Percentiles rank a stretch among this genome's conserved stretches.
These are phyloP conservation scores for Natator depressus DNA, from an alignment of 2,113 vertebrate species.

Conservation along the genomic window DNA sequence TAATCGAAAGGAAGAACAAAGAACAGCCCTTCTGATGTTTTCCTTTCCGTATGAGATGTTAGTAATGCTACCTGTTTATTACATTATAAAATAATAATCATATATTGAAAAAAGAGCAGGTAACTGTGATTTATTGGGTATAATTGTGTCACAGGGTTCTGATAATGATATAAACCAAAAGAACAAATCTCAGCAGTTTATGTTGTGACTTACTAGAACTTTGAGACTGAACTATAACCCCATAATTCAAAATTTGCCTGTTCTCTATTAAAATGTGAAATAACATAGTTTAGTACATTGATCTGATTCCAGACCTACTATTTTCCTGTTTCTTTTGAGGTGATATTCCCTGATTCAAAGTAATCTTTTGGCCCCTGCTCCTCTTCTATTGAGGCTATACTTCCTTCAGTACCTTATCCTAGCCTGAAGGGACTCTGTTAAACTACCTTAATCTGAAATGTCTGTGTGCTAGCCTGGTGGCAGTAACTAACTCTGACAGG, in stretches of 20 bases:
- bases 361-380: fast-evolving
- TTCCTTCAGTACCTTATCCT: background rate
- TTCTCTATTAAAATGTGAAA: background rate
- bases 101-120: background rate
- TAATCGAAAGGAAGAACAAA: background rate
- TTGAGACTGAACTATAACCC: background rate
- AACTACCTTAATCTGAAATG: background rate
- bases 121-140: background rate
- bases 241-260: background rate
- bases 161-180: background rate
- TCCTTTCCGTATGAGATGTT: background rate
- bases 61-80: background rate
- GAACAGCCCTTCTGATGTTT: background rate
- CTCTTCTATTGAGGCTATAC: background rate
- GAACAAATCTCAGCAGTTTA: background rate
- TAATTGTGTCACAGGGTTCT: background rate
- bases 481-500: background rate
- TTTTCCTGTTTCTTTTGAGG: background rate
- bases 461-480: background rate
- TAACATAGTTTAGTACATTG: background rate
- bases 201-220: background rate
- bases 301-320: background rate
- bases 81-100: background rate
- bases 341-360: background rate
- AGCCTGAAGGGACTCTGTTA: background rate